Conservation (phyloP, 2,797 vertebrate species). For the Avahi laniger region DNA sequence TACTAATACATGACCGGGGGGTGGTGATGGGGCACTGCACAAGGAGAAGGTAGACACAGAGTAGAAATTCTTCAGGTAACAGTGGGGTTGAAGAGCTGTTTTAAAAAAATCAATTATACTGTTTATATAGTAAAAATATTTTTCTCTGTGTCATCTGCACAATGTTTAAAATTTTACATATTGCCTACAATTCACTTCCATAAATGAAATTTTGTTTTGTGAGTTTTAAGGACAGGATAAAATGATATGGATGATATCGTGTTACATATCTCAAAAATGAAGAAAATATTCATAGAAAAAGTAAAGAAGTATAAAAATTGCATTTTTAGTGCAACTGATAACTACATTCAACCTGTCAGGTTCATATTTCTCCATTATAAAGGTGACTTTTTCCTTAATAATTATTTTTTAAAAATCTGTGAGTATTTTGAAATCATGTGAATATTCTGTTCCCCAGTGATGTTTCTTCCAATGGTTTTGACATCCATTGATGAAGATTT, state of each 20-base stretch:
- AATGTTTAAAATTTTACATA: not conserved
- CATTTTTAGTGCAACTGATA: not conserved
- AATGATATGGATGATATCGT: not conserved
- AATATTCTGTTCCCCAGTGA: not conserved
- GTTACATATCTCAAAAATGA: not conserved
- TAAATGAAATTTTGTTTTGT: not conserved
- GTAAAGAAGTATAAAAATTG: not conserved
- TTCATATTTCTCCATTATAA: not conserved
- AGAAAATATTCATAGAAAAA: not conserved
- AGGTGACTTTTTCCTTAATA: not conserved
- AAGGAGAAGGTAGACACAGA: not conserved
- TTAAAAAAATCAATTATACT: not conserved
- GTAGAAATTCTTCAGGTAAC: not conserved
- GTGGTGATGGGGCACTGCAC: not conserved
- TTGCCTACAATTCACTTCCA: not conserved
- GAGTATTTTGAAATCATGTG: not conserved
- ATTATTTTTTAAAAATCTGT: not conserved
- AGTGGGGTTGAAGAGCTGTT: not conserved
- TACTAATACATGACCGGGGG: fast-evolving
- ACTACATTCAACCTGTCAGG: not conserved
- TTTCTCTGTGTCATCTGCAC: not conserved
- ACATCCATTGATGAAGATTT: not conserved
- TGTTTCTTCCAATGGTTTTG: not conserved
- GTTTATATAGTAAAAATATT: not conserved
- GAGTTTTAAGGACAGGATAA: not conserved